These are phyloP conservation scores for Bugulina stolonifera DNA, from an alignment of 2,888 invertebrate species.

Conservation along the genomic window DNA sequence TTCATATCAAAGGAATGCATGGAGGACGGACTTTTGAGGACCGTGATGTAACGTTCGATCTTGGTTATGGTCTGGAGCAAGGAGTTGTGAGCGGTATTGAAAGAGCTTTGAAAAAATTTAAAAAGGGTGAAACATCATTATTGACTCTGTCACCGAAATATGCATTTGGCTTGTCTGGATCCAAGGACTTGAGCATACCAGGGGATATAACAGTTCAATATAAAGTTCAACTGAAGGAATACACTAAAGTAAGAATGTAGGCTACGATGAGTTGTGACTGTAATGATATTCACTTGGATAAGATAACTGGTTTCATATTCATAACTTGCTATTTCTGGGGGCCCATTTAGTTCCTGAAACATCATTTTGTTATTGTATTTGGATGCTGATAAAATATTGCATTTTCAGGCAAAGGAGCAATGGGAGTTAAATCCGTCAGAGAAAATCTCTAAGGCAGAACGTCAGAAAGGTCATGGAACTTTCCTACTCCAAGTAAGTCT, in stretches of 20 bases:
- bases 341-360: too few species aligned
- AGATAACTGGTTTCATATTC: too few species aligned
- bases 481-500: conserved; percentile 68
- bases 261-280: too few species aligned
- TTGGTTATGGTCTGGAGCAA: conserved; percentile 77
- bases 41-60: conserved; percentile 70
- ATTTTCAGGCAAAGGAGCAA: conserved; percentile 65
- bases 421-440: conserved; percentile 77
- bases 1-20: conserved; percentile 66
- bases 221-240: conserved; percentile 41
- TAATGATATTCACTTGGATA: too few species aligned
- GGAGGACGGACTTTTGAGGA: conserved; percentile 70
- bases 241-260: too few species aligned
- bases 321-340: too few species aligned
- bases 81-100: conserved; percentile 68
- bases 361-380: too few species aligned
- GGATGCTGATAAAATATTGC: too few species aligned
- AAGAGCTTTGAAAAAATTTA: conserved; percentile 63
- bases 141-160: conserved; percentile 65
- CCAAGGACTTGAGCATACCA: conserved; percentile 68
- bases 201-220: conserved; percentile 65
- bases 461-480: conserved; percentile 87
- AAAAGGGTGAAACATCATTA: conserved; percentile 68
- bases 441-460: conserved; percentile 72
- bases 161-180: conserved; percentile 71